These are phyloP conservation scores for Brachystomella parvula DNA, from an alignment of 1,140 invertebrate species.

Conservation along the genomic window DNA sequence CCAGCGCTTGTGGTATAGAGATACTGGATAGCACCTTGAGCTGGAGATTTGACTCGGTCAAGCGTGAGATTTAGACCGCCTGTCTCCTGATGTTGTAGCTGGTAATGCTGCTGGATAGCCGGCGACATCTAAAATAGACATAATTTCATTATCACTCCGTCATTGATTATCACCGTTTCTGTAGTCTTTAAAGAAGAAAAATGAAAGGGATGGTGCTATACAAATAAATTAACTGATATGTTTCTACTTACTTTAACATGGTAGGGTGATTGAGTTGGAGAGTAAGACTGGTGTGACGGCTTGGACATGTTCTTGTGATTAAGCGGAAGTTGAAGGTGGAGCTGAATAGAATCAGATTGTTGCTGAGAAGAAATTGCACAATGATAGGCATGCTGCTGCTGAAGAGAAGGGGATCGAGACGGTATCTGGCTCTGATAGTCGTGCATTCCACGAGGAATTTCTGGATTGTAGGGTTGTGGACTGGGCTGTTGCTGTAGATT, in stretches of 20 bases:
- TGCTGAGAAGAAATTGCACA: background rate
- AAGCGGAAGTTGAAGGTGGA: no score
- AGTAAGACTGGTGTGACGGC: background rate
- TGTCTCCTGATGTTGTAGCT: conserved; percentile 15
- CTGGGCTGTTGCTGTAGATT: conserved; percentile 15
- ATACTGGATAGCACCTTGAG: conserved; percentile 1
- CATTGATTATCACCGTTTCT: no score
- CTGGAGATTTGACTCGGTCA: conserved; percentile 29
- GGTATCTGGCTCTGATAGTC: background rate
- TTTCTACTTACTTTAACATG: background rate
- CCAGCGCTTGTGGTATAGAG: background rate
- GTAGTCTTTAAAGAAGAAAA: no score
- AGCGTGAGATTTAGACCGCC: conserved; percentile 34
- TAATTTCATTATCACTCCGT: no score
- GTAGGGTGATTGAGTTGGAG: background rate
- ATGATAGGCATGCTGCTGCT: conserved; percentile 14
- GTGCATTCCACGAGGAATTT: background rate
- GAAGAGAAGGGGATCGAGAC: conserved; percentile 10
- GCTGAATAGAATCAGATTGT: background rate
- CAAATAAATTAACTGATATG: no score
- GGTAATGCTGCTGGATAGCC: background rate
- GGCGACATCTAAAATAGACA: conserved; percentile 2
- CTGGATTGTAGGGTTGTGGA: background rate
- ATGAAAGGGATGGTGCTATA: no score
- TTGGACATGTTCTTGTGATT: no score